These are phyloP conservation scores for Leucophora obtusa DNA, from an alignment of 2,888 invertebrate genomes.

Conservation along the genomic window DNA sequence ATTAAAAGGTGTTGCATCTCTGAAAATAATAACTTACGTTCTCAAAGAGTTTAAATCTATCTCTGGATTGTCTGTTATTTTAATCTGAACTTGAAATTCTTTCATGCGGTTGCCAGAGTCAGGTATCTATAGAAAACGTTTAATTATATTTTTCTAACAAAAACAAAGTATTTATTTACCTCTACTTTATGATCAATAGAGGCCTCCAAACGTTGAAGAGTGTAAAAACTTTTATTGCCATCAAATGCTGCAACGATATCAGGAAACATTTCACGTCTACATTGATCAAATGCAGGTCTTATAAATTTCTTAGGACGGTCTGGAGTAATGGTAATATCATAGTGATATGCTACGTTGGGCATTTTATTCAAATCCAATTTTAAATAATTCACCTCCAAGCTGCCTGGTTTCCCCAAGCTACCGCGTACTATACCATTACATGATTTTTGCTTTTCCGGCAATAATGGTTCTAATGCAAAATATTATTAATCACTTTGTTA, in stretches of 20 bases:
- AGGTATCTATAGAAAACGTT: conserved; percentile 66
- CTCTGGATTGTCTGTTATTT: conserved; percentile 68
- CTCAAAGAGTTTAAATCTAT: conserved; percentile 72
- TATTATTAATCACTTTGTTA: too few species aligned
- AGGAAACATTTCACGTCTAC: conserved; percentile 76
- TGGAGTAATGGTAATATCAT: conserved; percentile 87
- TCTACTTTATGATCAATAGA: conserved; percentile 66
- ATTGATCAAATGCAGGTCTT: conserved; percentile 79
- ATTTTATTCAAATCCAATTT: conserved; percentile 80
- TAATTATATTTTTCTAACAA: neutral
- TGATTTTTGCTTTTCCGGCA: conserved; percentile 33
- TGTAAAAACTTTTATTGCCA: conserved; percentile 85
- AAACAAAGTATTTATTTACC: conserved; percentile 64
- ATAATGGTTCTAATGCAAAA: conserved; percentile 10
- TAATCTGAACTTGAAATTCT: conserved; percentile 70
- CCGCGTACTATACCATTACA: conserved; percentile 70
- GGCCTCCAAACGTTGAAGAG: conserved; percentile 65
- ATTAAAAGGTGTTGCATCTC: neutral
- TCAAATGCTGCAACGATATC: conserved; percentile 84
- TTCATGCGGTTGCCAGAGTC: conserved; percentile 67
- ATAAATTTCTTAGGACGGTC: conserved; percentile 84
- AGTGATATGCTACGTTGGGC: conserved; percentile 83
- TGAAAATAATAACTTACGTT: conserved; percentile 67
- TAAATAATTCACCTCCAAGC: conserved; percentile 84
- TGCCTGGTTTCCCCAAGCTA: conserved; percentile 77